Base-by-base conservation (phyloP, 1,140 invertebrate genomes). In the Solenopsis fugax region DNA sequence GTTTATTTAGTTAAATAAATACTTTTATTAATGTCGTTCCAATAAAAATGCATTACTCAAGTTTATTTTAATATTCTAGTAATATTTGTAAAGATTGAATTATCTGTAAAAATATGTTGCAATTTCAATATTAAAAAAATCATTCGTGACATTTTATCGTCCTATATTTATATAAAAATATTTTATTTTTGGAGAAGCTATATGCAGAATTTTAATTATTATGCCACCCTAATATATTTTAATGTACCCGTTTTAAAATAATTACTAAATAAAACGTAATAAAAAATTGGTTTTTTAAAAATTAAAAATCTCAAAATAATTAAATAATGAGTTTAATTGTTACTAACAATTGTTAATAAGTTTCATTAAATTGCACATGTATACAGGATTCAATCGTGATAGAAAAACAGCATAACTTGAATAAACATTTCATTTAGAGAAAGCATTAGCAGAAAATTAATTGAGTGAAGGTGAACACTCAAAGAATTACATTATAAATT, bases 381-480 rank as follows among this genome's bases (percentile, higher is more conserved):
- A 16, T 52, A 34, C 6, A 41, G 54, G 3, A 37, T n/a, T 45
- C 6, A 13, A 58, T 45, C 18, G n/a, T 18, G 10, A 5, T 41
- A 21, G 5, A 10, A 60, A n/a, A 41, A 29, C 54, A 16, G 10
- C 6, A 29, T 48, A 76, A 58, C 45, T 76, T 76, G 13, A 34
- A 76, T 34, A n/a, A 76, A 62, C n/a, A 18, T 76, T 29, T 76
- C 29, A 18, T 21, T 2, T n/a, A 24, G 21, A 71, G n/a, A 2
- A 41, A 81, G 80, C 3, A 13, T 37, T 60, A 24, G 9, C 21
- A 13, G 18, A 18, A 72, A 18, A 12, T 86, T 87, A 91, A 92
- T 90, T 91, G 76, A 72, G 89, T 86, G 72, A 86, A 89, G 84
- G 85, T 87, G 90, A 92, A 91, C 58, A 29, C 29, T 2, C 87